These are phyloP conservation scores for Lycodopsis pacificus DNA, from an alignment of 2,797 vertebrate genomes.

Conservation along the genomic window DNA sequence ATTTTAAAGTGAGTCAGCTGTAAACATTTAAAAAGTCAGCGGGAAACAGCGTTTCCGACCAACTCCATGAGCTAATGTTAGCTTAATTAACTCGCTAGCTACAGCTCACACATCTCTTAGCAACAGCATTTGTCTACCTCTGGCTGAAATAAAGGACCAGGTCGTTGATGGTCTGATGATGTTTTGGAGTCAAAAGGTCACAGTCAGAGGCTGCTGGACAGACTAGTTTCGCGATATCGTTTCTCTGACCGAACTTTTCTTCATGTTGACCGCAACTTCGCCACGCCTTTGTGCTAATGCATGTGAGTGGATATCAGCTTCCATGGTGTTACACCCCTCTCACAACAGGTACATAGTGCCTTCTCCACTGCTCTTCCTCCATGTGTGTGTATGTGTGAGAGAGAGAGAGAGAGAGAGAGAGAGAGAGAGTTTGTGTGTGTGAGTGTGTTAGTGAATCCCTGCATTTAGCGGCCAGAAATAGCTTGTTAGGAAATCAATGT, in stretches of 20 bases:
- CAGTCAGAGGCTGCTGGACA: not conserved
- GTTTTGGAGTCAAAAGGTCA: slow-evolving; percentile 34
- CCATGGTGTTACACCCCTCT: not conserved
- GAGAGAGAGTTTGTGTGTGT: slow-evolving; percentile 24
- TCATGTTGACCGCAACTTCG: not conserved
- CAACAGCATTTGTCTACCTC: not conserved
- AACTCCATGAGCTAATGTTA: not conserved
- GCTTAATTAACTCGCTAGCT: not conserved
- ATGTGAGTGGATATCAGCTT: slow-evolving; percentile 24
- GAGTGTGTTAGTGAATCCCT: slow-evolving; percentile 47
- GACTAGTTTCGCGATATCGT: not conserved
- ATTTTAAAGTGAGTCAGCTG: not conserved
- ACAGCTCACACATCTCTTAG: too few relatives aligned
- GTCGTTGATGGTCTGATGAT: slow-evolving; percentile 1
- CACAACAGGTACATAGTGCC: slow-evolving; percentile 16
- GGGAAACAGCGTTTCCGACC: not conserved
- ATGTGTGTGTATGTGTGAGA: slow-evolving; percentile 8
- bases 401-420: not conserved
- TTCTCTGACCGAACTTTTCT: slow-evolving; percentile 13
- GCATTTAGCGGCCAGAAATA: slow-evolving; percentile 72
- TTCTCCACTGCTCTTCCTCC: slow-evolving; percentile 16
- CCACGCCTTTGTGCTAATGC: slow-evolving; percentile 17
- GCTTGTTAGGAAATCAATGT: slow-evolving; percentile 77
- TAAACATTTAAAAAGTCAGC: too few relatives aligned
- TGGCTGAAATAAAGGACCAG: not conserved